Evolutionary conservation across 30 jellyfish, hydroid and myxozoan species (phyloP), one percentile per base, ranked within the genome.

Genomic region (Sanderia malayensis): DNA sequence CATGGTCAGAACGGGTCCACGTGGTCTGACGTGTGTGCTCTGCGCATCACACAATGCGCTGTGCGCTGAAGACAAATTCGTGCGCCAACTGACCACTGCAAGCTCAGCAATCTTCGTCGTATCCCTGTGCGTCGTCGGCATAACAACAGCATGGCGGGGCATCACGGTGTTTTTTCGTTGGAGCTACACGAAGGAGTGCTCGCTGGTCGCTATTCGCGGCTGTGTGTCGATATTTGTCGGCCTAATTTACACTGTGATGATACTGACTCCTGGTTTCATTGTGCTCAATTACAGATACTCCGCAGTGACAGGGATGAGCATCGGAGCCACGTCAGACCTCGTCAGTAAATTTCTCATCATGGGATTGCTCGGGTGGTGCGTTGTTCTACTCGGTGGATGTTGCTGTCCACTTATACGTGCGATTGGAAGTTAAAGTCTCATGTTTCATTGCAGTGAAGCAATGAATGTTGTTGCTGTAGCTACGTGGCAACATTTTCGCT

Each of bases 101-200:
- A 58, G 70, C 11, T 28, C 81, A 8, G 52, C 33, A 1, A 61
- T 44, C 22, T 30, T 66, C 46, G 75, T 53, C 2, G 11, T 31
- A 23, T 78, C 81, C 13, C 57, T 64, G 19, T 46, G 79, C 28
- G 75, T 67, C 44, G 65, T 78, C 19, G 65, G 57, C 24, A 23
- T 78, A 4, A 63, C 89, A 32, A 65, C 81, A n/a, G 59, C 59
- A 17, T 78, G 89, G 89, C 53, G 75, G 21, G 89, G 89, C 13
- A 22, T 65, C 18, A 67, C 67, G 13, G 74, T 78, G 15, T 78
- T 78, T 28, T 78, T 78, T 29, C 71, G 73, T 8, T 78, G 89
- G 89, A 78, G 89, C 58, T 78, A 78, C 53, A 78, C 89, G 46
- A 78, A 67, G 17, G 82, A 78, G 44, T 78, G 89, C 30, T 59